Percentiles rank a stretch among this genome's conserved stretches.
These are phyloP conservation scores for Condylostylus longicornis DNA, from an alignment of 1,140 invertebrate species.

Conservation along the genomic window DNA sequence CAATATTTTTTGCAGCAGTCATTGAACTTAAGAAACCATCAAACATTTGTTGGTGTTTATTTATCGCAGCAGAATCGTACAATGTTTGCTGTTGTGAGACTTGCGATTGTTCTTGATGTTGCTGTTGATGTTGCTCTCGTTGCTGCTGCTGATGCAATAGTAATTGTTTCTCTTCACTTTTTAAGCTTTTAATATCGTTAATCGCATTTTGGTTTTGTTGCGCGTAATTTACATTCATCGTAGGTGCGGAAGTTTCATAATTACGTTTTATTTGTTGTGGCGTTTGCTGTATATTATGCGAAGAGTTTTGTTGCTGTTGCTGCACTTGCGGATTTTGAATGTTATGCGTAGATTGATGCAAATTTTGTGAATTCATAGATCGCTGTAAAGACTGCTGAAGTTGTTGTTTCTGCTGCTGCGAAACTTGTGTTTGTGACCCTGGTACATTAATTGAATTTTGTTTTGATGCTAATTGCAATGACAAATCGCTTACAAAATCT, in stretches of 20 bases:
- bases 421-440: not conserved
- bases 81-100: slow-evolving; percentile 9
- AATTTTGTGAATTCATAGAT: no score
- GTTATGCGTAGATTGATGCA: not conserved
- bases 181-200: not conserved
- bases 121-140: slow-evolving; percentile 15
- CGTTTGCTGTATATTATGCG: no score
- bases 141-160: slow-evolving; percentile 24
- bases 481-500: no score
- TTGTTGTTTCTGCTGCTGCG: not conserved
- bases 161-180: slow-evolving; percentile 20
- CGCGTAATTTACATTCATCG: no score
- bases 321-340: no score
- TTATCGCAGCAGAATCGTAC: slow-evolving; percentile 8
- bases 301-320: slow-evolving; percentile 4
- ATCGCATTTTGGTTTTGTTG: no score
- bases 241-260: no score
- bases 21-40: slow-evolving; percentile 26
- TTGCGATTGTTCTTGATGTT: slow-evolving; percentile 15
- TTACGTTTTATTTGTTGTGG: no score
- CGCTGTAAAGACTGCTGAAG: not conserved
- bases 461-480: no score
- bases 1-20: slow-evolving; percentile 22
- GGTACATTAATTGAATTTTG: not conserved
- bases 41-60: slow-evolving; percentile 28